Conservation (phyloP, 2,113 vertebrate genomes). For the Dasyurus viverrinus region DNA sequence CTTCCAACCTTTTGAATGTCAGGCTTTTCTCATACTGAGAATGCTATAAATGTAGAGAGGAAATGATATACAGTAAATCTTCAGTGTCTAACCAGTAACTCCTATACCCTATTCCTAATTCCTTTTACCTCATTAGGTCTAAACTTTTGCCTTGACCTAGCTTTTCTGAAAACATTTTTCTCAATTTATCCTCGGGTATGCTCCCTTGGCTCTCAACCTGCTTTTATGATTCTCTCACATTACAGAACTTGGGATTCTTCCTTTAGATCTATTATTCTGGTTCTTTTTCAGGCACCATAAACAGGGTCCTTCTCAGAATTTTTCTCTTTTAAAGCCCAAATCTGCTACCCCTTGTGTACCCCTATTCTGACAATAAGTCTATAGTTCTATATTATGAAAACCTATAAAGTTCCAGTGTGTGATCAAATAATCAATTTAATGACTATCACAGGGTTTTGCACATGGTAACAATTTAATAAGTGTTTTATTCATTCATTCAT, state of each 20-base stretch:
- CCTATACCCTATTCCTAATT: neutral
- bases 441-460: neutral
- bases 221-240: neutral
- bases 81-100: neutral
- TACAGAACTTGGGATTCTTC: neutral
- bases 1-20: neutral
- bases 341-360: neutral
- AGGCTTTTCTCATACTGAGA: neutral
- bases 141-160: neutral
- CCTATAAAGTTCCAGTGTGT: neutral
- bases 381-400: neutral
- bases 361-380: neutral
- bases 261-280: neutral
- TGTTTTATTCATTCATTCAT: neutral
- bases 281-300: neutral
- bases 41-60: neutral
- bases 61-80: neutral
- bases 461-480: neutral
- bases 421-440: neutral
- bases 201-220: neutral
- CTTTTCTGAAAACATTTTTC: neutral
- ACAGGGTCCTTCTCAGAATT: neutral
- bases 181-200: neutral
- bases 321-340: neutral
- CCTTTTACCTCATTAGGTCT: neutral